A percentile compares a stretch with the other conserved stretches of the same genome.
Conservation (phyloP, 23 tunicate species). For the Aplidium turbinatum region DNA sequence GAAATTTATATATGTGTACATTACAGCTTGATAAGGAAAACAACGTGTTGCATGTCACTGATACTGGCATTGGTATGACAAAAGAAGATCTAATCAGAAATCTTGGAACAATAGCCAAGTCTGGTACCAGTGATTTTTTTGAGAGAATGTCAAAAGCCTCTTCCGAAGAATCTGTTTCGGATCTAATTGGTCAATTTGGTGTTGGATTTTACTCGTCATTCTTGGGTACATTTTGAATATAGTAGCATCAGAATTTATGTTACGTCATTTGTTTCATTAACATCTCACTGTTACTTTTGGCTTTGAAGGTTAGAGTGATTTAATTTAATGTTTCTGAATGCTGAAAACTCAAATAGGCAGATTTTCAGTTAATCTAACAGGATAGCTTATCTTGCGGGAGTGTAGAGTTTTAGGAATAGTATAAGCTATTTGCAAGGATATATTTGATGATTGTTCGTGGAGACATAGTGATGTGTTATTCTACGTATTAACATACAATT, state of each 20-base stretch:
- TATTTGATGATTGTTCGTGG: too few species aligned
- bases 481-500: too few species aligned
- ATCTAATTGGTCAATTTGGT: conserved; percentile 99
- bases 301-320: too few species aligned
- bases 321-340: too few species aligned
- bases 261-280: too few species aligned
- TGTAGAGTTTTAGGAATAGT: too few species aligned
- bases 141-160: conserved; percentile 90
- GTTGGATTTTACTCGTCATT: conserved; percentile 99
- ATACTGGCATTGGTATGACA: conserved; percentile 99
- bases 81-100: conserved; percentile 82
- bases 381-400: too few species aligned
- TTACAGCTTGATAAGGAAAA: conserved; percentile 97
- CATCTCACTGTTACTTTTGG: neutral
- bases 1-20: too few species aligned
- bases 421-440: too few species aligned
- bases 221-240: conserved; percentile 45
- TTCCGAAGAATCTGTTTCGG: conserved; percentile 88
- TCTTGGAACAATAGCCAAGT: conserved; percentile 98
- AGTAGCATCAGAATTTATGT: neutral
- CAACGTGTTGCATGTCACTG: conserved; percentile 96
- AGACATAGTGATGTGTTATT: too few species aligned
- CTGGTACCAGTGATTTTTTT: conserved; percentile 98
- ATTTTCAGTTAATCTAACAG: too few species aligned
- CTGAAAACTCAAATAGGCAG: too few species aligned